These are phyloP conservation scores for Drosophila bifasciata DNA, from an alignment of 1,140 invertebrate genomes.

Conservation along the genomic window DNA sequence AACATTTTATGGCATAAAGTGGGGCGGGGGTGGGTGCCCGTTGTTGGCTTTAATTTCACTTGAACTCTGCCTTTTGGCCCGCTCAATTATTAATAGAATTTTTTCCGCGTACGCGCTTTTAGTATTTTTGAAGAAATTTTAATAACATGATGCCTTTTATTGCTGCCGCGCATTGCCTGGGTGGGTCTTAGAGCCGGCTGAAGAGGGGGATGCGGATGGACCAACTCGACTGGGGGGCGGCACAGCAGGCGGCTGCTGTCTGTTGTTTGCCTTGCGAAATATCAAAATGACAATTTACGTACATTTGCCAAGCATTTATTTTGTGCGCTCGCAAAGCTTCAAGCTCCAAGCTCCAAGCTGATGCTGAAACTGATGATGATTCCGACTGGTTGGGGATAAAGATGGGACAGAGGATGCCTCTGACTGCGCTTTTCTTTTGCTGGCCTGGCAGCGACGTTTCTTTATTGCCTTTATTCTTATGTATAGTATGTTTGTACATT, in stretches of 20 bases:
- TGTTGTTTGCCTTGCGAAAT: slow-evolving; percentile 72
- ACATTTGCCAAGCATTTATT: slow-evolving; percentile 75
- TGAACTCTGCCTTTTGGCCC: slow-evolving; percentile 26
- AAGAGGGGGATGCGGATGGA: background rate
- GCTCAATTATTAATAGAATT: slow-evolving; percentile 81
- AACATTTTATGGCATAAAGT: slow-evolving; percentile 59
- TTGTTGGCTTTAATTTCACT: slow-evolving; percentile 64
- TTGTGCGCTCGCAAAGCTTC: slow-evolving; percentile 35
- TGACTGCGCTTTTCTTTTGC: slow-evolving; percentile 30
- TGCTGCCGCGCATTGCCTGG: slow-evolving; percentile 64
- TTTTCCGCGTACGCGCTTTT: slow-evolving; percentile 70
- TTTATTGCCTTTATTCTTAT: slow-evolving; percentile 12
- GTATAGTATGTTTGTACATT: slow-evolving; percentile 20
- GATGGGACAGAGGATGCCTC: slow-evolving; percentile 8
- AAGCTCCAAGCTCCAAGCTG: no score
- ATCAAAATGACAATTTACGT: slow-evolving; percentile 81
- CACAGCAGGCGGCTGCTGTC: slow-evolving; percentile 53
- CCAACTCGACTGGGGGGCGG: background rate
- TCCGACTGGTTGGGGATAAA: background rate
- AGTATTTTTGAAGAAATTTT: slow-evolving; percentile 79
- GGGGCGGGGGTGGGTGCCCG: background rate
- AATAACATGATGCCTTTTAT: slow-evolving; percentile 80
- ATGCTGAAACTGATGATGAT: slow-evolving; percentile 19
- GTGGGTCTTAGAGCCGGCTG: background rate
- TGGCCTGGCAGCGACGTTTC: no score